Conservation (phyloP, 2,797 vertebrate species). For the Rhabdomys pumilio region DNA sequence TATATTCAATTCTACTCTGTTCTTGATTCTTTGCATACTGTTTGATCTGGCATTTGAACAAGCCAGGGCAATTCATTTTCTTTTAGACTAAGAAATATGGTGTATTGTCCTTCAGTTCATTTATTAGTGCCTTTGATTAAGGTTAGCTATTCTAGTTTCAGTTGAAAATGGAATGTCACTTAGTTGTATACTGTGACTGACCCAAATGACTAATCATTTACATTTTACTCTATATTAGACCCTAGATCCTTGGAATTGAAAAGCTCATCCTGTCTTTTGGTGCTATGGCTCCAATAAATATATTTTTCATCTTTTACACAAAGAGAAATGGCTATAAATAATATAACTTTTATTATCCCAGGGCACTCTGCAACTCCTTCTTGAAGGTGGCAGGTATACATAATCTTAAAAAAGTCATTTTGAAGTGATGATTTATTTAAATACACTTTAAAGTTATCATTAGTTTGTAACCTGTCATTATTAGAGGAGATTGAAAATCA, state of each 20-base stretch:
- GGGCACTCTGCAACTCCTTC: neutral
- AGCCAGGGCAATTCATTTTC: slow-evolving; percentile 47
- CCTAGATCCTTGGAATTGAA: slow-evolving; percentile 52
- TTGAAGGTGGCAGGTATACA: slow-evolving; percentile 33
- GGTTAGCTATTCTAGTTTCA: neutral
- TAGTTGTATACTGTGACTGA: slow-evolving; percentile 69
- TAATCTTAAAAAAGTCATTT: neutral
- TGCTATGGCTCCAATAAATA: slow-evolving; percentile 26
- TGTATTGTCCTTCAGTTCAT: slow-evolving; percentile 16
- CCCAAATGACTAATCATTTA: slow-evolving; percentile 72
- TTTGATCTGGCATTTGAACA: slow-evolving; percentile 47
- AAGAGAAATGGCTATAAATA: slow-evolving; percentile 62
- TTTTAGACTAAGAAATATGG: slow-evolving; percentile 64
- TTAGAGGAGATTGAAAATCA: slow-evolving; percentile 52
- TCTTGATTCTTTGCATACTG: slow-evolving; percentile 47
- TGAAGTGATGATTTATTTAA: slow-evolving; percentile 25
- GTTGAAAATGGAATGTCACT: slow-evolving; percentile 74
- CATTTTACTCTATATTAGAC: slow-evolving; percentile 74
- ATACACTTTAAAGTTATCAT: slow-evolving; percentile 38
- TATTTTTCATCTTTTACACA: neutral
- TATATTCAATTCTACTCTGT: neutral
- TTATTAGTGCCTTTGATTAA: slow-evolving; percentile 70
- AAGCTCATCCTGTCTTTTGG: slow-evolving; percentile 45
- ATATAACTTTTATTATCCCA: slow-evolving; percentile 31
- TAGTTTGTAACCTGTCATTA: slow-evolving; percentile 34